Percentiles rank a stretch among this genome's conserved stretches.
Conservation (phyloP, 1,140 invertebrate genomes). For the Calycopis cecrops region DNA sequence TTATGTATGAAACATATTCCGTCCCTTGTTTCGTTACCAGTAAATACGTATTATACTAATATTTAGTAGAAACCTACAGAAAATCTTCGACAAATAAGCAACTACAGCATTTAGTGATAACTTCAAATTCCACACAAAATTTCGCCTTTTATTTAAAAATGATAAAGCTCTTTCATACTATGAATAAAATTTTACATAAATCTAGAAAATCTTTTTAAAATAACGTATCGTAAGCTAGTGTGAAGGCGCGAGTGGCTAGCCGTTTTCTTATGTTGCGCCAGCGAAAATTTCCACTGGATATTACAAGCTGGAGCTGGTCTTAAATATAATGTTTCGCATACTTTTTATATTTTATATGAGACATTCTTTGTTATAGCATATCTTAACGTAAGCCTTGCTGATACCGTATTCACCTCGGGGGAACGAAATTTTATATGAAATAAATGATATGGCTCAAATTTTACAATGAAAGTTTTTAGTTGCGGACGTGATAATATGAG, state of each 20-base stretch:
- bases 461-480: too few relatives aligned
- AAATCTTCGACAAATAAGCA: too few relatives aligned
- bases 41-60: too few relatives aligned
- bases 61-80: too few relatives aligned
- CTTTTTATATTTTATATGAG: conserved; percentile 27
- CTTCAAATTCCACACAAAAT: neutral
- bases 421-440: too few relatives aligned
- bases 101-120: too few relatives aligned
- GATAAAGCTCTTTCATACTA: conserved; percentile 9
- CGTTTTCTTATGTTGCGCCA: conserved; percentile 16
- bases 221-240: conserved; percentile 11
- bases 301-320: conserved; percentile 32
- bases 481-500: too few relatives aligned
- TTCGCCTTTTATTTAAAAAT: conserved; percentile 6
- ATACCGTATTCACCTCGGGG: too few relatives aligned
- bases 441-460: too few relatives aligned
- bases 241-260: conserved; percentile 23
- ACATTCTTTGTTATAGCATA: conserved; percentile 30
- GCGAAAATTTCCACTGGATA: conserved; percentile 22
- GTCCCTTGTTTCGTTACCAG: too few relatives aligned
- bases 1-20: too few relatives aligned
- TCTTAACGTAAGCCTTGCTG: too few relatives aligned
- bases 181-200: conserved; percentile 19
- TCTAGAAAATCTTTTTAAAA: conserved; percentile 19
- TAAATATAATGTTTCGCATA: conserved; percentile 32